Conservation (phyloP, 2,113 vertebrate genomes). For the Thalassoma bifasciatum region DNA sequence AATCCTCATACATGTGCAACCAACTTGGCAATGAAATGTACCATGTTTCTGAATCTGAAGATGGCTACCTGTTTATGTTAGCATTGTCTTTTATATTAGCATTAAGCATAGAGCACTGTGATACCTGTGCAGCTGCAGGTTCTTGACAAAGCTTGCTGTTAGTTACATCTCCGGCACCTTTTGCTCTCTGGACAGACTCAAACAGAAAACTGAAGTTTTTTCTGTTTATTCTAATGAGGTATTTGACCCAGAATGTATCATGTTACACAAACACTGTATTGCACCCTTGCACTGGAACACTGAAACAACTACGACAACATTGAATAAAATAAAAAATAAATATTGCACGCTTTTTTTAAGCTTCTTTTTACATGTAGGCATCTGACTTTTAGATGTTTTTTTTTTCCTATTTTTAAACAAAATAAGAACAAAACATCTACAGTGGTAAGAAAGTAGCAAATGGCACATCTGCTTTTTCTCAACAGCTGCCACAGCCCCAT, state of each 20-base stretch:
- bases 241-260: constrained; percentile 1
- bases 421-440: background rate
- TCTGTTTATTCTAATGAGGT: constrained; percentile 21
- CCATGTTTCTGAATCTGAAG: too few relatives aligned
- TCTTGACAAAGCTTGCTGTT: background rate
- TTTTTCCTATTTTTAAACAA: constrained; percentile 26
- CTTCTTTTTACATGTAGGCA: background rate
- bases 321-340: constrained; percentile 7
- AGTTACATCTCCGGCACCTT: too few relatives aligned
- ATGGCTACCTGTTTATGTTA: too few relatives aligned
- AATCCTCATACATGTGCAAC: too few relatives aligned
- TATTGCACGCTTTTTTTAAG: background rate
- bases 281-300: too few relatives aligned
- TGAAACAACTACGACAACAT: background rate
- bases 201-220: too few relatives aligned
- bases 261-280: background rate
- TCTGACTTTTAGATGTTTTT: background rate
- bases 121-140: background rate
- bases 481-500: background rate
- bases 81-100: background rate
- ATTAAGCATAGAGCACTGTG: background rate
- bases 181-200: too few relatives aligned
- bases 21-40: too few relatives aligned
- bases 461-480: background rate
- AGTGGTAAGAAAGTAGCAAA: background rate